phyloP scores from a whole-genome alignment of 2,113 vertebrate genomes.

The Himantopus leucocephalus region DNA sequence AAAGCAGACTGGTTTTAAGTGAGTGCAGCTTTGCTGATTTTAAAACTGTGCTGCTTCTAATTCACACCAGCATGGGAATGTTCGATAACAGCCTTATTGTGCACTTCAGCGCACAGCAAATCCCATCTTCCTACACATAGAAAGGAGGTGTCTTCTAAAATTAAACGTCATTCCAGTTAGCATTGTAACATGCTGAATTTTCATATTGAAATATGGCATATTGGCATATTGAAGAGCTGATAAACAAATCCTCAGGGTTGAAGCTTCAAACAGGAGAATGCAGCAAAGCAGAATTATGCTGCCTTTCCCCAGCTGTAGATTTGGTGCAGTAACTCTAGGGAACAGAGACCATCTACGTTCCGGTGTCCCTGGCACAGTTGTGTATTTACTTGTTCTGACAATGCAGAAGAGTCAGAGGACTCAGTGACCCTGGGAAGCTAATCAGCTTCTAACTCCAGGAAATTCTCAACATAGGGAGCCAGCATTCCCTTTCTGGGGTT shows the following conservation, averaged over 20 bases:
- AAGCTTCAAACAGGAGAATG: background rate
- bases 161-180: background rate
- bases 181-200: background rate
- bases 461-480: background rate
- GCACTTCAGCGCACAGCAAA: background rate
- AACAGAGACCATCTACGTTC: background rate
- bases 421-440: background rate
- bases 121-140: background rate
- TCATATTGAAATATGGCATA: background rate
- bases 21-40: background rate
- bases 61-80: background rate
- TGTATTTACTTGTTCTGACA: background rate
- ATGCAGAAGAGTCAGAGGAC: background rate
- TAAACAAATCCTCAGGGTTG: background rate
- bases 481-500: background rate
- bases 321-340: background rate
- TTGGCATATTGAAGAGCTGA: background rate
- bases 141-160: constrained; percentile 49
- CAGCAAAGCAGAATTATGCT: background rate
- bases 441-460: background rate
- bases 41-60: background rate
- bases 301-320: background rate
- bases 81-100: constrained; percentile 4
- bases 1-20: background rate
- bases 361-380: background rate